Percentiles rank a stretch among this genome's conserved stretches.
Conservation (phyloP, 1,140 invertebrate genomes). For the Drosophila prosaltans region DNA sequence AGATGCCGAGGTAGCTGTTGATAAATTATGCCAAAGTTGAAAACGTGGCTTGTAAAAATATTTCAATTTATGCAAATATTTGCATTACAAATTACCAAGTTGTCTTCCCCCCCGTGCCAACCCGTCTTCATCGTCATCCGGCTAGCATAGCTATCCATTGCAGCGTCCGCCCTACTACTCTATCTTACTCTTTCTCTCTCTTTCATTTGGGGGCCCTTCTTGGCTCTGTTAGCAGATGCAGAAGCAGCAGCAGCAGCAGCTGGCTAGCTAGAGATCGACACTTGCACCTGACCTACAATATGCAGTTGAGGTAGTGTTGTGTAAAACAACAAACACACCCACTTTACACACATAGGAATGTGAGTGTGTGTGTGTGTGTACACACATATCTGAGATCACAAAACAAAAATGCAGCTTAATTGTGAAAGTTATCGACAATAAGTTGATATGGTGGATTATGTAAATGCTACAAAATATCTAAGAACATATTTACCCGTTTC, state of each 20-base stretch:
- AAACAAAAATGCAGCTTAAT: slow-evolving; percentile 27
- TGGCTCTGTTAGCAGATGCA: not conserved
- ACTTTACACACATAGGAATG: slow-evolving; percentile 36
- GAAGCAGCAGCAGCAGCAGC: slow-evolving; percentile 35
- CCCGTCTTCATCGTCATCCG: not conserved
- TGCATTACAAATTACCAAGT: slow-evolving; percentile 68
- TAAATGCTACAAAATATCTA: too few species aligned
- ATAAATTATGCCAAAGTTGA: slow-evolving; percentile 50
- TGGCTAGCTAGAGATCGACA: slow-evolving; percentile 29
- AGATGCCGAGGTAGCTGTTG: slow-evolving; percentile 21
- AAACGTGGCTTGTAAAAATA: slow-evolving; percentile 54
- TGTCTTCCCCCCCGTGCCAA: slow-evolving; percentile 2
- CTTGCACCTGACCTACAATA: slow-evolving; percentile 72
- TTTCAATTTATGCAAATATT: slow-evolving; percentile 72
- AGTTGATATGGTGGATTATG: too few species aligned
- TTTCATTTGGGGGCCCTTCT: not conserved
- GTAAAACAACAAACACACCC: slow-evolving; percentile 68
- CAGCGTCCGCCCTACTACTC: not conserved
- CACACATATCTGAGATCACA: slow-evolving; percentile 24
- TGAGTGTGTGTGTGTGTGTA: not conserved
- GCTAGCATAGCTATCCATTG: not conserved
- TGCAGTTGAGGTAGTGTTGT: slow-evolving; percentile 36
- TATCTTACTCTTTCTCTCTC: not conserved
- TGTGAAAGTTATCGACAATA: slow-evolving; percentile 35
- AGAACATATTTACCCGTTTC: too few species aligned